Conservation (phyloP, 2,113 vertebrate genomes). For the Eptesicus fuscus region DNA sequence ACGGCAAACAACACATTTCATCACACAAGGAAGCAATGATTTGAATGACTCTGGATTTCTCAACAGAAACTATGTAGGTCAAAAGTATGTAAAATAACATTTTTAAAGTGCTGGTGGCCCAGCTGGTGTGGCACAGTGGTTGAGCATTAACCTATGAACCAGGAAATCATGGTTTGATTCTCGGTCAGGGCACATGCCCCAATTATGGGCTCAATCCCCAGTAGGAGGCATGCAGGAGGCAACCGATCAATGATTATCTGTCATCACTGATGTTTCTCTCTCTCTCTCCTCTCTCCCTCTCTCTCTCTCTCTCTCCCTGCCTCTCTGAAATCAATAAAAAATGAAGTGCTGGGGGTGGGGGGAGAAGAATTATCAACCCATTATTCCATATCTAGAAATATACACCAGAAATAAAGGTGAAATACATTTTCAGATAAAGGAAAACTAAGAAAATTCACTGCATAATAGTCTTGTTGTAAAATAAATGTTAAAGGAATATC, state of each 20-base stretch:
- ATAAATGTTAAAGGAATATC: background rate
- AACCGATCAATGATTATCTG: too few relatives aligned
- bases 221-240: too few relatives aligned
- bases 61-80: background rate
- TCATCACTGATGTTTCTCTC: too few relatives aligned
- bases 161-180: too few relatives aligned
- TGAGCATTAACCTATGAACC: too few relatives aligned
- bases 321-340: too few relatives aligned
- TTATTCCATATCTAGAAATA: background rate
- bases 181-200: too few relatives aligned
- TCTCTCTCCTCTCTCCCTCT: too few relatives aligned
- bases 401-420: background rate
- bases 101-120: background rate
- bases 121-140: too few relatives aligned
- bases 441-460: background rate
- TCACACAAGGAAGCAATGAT: background rate
- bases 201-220: too few relatives aligned
- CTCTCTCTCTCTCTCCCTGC: too few relatives aligned
- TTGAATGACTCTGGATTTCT: background rate
- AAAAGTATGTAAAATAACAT: background rate
- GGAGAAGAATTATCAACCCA: background rate
- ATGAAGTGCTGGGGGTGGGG: background rate
- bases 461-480: background rate
- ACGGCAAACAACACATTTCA: background rate
- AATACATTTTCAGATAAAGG: background rate